Evolutionary conservation across 2,888 invertebrate species (phyloP), one percentile per base, ranked within the genome.

Genomic region (Pristionchus fissidentatus): DNA sequence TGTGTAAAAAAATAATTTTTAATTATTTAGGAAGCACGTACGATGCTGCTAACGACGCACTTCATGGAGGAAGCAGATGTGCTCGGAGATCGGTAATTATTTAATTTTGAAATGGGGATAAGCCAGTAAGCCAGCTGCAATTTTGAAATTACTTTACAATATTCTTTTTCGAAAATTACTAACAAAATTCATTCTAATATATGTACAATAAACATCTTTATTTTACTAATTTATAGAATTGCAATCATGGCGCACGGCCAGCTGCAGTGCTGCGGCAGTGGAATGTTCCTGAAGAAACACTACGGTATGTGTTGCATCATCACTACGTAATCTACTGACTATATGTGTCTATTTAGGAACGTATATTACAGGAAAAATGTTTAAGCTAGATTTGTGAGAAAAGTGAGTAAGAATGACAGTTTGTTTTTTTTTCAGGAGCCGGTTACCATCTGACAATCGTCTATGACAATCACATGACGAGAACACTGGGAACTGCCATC

Each of bases 41-140:
- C 96, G 0, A 94, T 97, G 91, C 94, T 97, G 70, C 93, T 97
- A 85, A 95, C 96, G 0, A 96, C 96, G 0, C 96, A 96, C 93
- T 96, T 96, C 92, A 96, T 96, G 96, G 96, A 96, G 90, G 96
- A 97, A 93, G 96, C 96, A 0, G 96, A 97, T 93, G 94, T 95
- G 60, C 94, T 96, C 1, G 96, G 96, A 0, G 96, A 96, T 70
- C 46, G 84, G 13, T 41, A 1, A 43, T n/a, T 41, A 55, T 46
- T 46, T 46, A 46, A 10, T 46, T 46, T 13, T 55, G 22, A 55
- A 55, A 55, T 22, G n/a, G n/a, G n/a, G n/a, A n/a, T n/a, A n/a
- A n/a, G n/a, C n/a, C n/a, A n/a, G n/a, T n/a, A n/a, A n/a, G n/a
- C n/a, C n/a, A n/a, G n/a, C n/a, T n/a, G n/a, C n/a, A 55, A 55